phyloP scores from a whole-genome alignment of 2,888 invertebrate genomes.

The Drosophila demipolita region DNA sequence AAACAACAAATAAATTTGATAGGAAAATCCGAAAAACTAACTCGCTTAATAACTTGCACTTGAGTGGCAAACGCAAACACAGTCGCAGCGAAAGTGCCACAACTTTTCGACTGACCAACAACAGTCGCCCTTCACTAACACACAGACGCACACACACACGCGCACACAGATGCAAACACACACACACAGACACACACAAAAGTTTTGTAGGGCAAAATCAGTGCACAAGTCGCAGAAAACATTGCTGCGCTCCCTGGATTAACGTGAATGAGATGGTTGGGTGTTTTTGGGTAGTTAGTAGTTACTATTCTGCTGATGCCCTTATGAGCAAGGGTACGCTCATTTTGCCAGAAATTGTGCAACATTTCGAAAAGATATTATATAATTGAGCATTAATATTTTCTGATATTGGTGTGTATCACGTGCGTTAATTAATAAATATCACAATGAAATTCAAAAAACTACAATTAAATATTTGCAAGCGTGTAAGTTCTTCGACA shows the following conservation, averaged over 20 bases:
- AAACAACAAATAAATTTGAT: constrained; percentile 63
- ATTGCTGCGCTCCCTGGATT: constrained; percentile 32
- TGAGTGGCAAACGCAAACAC: constrained; percentile 66
- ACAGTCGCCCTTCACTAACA: background rate
- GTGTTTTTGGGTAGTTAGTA: background rate
- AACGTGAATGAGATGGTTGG: constrained; percentile 13
- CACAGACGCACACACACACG: constrained; percentile 2
- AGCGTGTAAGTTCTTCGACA: background rate
- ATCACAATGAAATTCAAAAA: background rate
- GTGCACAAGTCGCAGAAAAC: constrained; percentile 18
- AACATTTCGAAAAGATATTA: background rate
- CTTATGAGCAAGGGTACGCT: background rate
- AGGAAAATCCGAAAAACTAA: constrained; percentile 68
- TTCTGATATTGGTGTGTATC: background rate
- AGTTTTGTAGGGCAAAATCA: constrained; percentile 25
- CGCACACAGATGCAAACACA: background rate
- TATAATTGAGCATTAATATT: background rate
- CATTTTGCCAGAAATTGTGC: background rate
- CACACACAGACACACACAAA: constrained; percentile 10
- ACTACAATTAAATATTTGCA: background rate
- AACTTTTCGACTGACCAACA: constrained; percentile 47
- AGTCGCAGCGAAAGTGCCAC: constrained; percentile 36
- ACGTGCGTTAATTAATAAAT: background rate
- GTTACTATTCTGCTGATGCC: background rate
- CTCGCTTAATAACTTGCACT: constrained; percentile 69